Conservation (phyloP, 2,113 vertebrate genomes). For the Psephotus haematonotus region DNA sequence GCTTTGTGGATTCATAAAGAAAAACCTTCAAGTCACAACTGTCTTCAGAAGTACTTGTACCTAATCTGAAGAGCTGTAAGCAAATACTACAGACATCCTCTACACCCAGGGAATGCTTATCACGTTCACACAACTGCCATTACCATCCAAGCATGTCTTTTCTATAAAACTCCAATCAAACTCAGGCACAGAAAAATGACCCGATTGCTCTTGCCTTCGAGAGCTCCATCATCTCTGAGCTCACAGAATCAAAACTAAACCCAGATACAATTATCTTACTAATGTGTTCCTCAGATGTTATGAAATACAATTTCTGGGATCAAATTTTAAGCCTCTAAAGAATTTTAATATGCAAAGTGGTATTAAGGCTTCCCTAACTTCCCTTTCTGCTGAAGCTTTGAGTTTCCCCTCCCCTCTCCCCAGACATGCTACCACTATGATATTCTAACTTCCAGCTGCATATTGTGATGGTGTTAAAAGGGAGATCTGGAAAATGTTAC, state of each 20-base stretch:
- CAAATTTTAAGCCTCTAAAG: not conserved
- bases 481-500: not conserved
- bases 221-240: not conserved
- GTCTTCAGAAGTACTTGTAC: not conserved
- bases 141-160: conserved; percentile 3
- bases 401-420: not conserved
- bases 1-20: not conserved
- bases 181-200: not conserved
- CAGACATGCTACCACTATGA: not conserved
- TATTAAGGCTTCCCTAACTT: not conserved
- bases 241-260: not conserved
- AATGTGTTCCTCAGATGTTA: not conserved
- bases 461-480: not conserved
- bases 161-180: not conserved
- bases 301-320: not conserved
- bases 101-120: not conserved
- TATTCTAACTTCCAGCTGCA: not conserved
- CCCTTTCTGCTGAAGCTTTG: not conserved
- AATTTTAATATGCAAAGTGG: not conserved
- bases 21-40: not conserved
- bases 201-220: not conserved
- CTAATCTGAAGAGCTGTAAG: not conserved
- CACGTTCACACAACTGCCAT: not conserved
- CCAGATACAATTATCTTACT: conserved; percentile 8
- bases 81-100: not conserved